Conservation (phyloP, 2,797 vertebrate species). For the Clarias laeviceps region DNA sequence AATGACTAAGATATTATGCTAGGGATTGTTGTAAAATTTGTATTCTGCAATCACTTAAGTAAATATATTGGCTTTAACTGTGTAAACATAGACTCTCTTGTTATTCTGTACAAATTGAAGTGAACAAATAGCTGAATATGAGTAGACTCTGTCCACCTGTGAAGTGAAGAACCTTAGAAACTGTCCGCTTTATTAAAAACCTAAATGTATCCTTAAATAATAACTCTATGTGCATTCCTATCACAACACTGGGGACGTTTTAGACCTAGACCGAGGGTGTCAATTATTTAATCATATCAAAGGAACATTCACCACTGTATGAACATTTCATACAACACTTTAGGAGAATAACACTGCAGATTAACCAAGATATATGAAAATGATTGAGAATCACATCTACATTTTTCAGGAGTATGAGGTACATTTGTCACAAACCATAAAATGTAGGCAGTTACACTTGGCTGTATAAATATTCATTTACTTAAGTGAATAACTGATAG, state of each 20-base stretch:
- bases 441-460: neutral
- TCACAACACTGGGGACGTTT: constrained; percentile 45
- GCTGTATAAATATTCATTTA: neutral
- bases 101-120: constrained; percentile 80
- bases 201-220: constrained; percentile 76
- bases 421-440: too few relatives aligned
- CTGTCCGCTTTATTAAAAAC: constrained; percentile 83
- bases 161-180: constrained; percentile 80
- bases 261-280: neutral
- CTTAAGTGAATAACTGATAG: neutral
- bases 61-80: constrained; percentile 98
- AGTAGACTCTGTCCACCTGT: constrained; percentile 81
- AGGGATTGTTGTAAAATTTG: constrained; percentile 99
- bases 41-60: constrained; percentile 97
- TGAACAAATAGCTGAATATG: constrained; percentile 72
- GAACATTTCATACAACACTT: neutral
- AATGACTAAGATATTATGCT: constrained; percentile 96
- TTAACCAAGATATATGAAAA: neutral
- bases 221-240: constrained; percentile 70
- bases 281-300: too few relatives aligned
- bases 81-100: constrained; percentile 85
- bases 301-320: neutral
- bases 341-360: neutral
- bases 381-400: neutral
- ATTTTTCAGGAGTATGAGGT: neutral